Evolutionary conservation across 2,113 vertebrate genomes (phyloP), one percentile per base, ranked within the genome.

Genomic region (Corapipo altera): DNA sequence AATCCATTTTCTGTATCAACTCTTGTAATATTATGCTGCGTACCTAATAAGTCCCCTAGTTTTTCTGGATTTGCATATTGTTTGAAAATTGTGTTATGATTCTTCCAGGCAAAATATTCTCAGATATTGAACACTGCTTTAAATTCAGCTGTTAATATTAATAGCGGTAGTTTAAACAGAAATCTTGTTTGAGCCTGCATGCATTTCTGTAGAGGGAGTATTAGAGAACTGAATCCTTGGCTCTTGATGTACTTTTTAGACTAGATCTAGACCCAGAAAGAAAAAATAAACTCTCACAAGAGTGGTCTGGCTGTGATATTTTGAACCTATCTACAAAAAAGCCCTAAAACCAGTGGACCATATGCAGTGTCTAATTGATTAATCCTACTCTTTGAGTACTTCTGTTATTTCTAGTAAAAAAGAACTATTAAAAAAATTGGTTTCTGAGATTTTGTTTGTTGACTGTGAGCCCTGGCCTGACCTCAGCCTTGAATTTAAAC

Each of bases 401-500:
- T 58, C 10, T 93, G 88, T 92, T 94, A 87, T 93, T 93, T 92
- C 55, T 93, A 75, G 91, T 82, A 87, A 91, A 96, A 92, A 17
- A 92, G 28, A 92, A 72, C 58, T 35, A 84, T 81, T 92, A 32
- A 21, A 77, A 94, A 94, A 96, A 92, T 66, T 65, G 49, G 58
- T 79, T 85, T 89, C 77, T 89, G 58, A 92, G 92, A 91, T 81
- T 86, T 69, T 82, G 91, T 95, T 96, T 96, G 92, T 96, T 96
- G 95, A 96, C 84, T 89, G 32, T 79, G 77, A 81, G 89, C 88
- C 92, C 92, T 96, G 95, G 83, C 93, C 95, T 95, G 93, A 97
- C 94, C 96, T 96, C 91, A 96, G 88, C 90, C 96, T 89, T 85
- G 92, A 96, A 93, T 89, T 80, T 77, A 96, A 96, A 95, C 87